Percentiles rank a stretch among this genome's conserved stretches.
These are phyloP conservation scores for Crambe crambe DNA, from an alignment of 37 sponge, comb jelly and placozoan species.

Conservation along the genomic window DNA sequence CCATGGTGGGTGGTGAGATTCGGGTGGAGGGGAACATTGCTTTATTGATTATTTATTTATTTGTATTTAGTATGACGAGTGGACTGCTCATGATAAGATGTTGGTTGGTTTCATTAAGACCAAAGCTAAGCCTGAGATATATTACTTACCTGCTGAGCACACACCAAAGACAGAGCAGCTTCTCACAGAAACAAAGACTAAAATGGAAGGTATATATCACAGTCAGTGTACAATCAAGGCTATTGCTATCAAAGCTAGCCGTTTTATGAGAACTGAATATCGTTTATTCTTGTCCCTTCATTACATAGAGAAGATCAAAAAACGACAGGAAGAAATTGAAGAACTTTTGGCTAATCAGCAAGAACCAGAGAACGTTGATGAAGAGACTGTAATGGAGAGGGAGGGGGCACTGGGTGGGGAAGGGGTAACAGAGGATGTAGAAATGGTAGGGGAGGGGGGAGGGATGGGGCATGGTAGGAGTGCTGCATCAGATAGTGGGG, in stretches of 20 bases:
- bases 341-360: not conserved
- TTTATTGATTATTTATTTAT: not conserved
- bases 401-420: not conserved
- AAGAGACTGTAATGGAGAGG: not conserved
- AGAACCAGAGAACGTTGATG: not conserved
- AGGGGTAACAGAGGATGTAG: not conserved
- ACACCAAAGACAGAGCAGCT: slow-evolving; percentile 39
- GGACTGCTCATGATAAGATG: slow-evolving; percentile 57
- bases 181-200: slow-evolving; percentile 18
- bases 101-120: slow-evolving; percentile 70
- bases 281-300: not conserved
- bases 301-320: not conserved
- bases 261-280: too few relatives aligned
- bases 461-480: not conserved
- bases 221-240: not conserved
- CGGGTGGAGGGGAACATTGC: not conserved
- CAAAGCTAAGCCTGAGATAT: slow-evolving; percentile 49
- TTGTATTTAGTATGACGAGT: slow-evolving; percentile 57
- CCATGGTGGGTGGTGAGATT: slow-evolving; percentile 33
- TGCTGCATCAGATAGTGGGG: slow-evolving; percentile 22
- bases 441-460: not conserved
- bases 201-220: slow-evolving; percentile 13
- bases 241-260: too few relatives aligned
- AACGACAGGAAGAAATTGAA: not conserved
- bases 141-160: slow-evolving; percentile 63